phyloP scores from a whole-genome alignment of 64 coral and sea anemone species.

The Dendrophyllia cribrosa region DNA sequence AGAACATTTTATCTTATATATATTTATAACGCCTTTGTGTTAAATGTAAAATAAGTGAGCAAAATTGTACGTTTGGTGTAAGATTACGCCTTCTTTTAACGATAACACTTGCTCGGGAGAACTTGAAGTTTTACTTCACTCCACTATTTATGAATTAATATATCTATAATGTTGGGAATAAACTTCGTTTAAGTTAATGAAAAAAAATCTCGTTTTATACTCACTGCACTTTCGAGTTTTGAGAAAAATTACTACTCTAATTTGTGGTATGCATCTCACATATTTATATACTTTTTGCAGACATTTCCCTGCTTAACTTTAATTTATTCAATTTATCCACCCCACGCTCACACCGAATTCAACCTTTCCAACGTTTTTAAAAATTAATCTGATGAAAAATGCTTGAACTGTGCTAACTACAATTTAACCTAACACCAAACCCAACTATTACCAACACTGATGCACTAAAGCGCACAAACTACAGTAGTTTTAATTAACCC shows the following conservation, averaged over 20 bases:
- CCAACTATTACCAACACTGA: background rate
- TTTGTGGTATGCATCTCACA: background rate
- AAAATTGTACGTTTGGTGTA: slow-evolving; percentile 10
- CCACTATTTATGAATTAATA: slow-evolving; percentile 15
- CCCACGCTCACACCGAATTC: background rate
- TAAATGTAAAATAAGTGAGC: slow-evolving; percentile 47
- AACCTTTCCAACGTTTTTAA: background rate
- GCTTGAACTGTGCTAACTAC: background rate
- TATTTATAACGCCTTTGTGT: slow-evolving; percentile 35
- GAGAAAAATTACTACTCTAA: slow-evolving; percentile 17
- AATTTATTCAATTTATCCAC: background rate
- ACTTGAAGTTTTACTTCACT: slow-evolving; percentile 32
- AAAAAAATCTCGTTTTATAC: slow-evolving; percentile 30
- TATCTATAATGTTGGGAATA: slow-evolving; percentile 36
- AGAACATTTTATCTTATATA: background rate
- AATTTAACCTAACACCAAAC: background rate
- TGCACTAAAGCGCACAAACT: background rate
- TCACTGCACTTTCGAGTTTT: slow-evolving; percentile 38
- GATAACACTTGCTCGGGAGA: slow-evolving; percentile 19
- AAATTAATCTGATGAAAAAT: slow-evolving; percentile 1
- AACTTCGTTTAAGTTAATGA: background rate
- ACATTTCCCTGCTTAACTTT: background rate
- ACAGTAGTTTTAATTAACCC: background rate
- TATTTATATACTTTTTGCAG: background rate
- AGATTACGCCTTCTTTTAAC: background rate